Percentiles rank a stretch among this genome's conserved stretches.
Evolutionary conservation across 2,113 vertebrate species (phyloP).

Genomic region (Apus apus): DNA sequence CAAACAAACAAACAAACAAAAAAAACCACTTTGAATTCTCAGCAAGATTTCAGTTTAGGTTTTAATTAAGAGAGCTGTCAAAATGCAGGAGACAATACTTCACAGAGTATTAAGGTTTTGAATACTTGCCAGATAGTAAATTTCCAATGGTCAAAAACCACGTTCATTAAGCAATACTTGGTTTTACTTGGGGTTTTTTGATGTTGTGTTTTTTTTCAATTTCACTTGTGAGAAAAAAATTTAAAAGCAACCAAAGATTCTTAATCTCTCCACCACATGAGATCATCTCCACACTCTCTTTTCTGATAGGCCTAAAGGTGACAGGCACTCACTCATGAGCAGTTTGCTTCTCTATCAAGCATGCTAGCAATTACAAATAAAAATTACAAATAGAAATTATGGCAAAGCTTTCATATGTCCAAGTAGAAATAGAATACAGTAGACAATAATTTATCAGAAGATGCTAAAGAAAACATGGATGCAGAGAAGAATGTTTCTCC

Average conservation of each 20-base stretch:
- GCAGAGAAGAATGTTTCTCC: neutral
- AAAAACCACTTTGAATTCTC: neutral
- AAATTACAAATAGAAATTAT: neutral
- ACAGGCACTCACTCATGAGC: neutral
- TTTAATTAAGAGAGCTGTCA: neutral
- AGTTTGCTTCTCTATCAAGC: neutral
- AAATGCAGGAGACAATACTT: neutral
- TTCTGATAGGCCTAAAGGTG: neutral
- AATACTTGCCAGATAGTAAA: neutral
- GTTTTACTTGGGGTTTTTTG: neutral
- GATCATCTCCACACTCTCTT: neutral
- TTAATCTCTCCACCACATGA: neutral
- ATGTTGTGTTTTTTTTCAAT: neutral
- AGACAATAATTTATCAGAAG: neutral
- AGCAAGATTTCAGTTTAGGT: slow-evolving; percentile 5
- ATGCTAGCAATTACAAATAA: neutral
- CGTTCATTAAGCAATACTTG: neutral
- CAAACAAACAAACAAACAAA: neutral
- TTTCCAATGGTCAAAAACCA: neutral
- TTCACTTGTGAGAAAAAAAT: neutral
- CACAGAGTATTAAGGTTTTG: neutral
- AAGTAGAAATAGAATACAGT: neutral
- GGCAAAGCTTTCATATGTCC: neutral
- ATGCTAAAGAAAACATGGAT: neutral
- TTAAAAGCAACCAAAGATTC: neutral